A percentile compares a stretch with the other conserved stretches of the same genome.
Evolutionary conservation across 2,113 vertebrate genomes (phyloP).

Genomic region (Podarcis cretensis): DNA sequence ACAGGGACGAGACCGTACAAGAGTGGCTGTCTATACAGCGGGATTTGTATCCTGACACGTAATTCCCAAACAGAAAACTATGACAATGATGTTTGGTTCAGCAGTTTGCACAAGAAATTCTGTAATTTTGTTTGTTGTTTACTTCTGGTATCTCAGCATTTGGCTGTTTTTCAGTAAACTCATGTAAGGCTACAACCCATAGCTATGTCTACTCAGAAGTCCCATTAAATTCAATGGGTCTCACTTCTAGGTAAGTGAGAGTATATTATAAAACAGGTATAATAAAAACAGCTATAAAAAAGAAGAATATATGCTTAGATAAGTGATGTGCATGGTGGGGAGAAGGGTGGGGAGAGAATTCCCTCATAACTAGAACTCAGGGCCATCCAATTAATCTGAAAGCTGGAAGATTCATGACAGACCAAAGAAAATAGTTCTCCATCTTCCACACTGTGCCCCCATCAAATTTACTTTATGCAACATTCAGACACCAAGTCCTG

Average conservation of each 20-base stretch:
- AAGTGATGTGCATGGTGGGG: no score
- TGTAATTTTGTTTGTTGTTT: background rate
- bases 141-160: background rate
- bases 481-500: background rate
- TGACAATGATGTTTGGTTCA: rapidly evolving
- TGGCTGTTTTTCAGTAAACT: background rate
- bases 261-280: no score
- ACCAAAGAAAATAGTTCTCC: no score
- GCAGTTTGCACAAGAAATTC: background rate
- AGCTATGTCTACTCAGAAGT: background rate
- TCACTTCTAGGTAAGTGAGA: no score
- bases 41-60: background rate
- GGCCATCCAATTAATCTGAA: no score
- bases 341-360: no score
- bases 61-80: background rate
- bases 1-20: constrained; percentile 32
- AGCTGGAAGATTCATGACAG: no score
- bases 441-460: background rate
- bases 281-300: no score
- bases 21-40: background rate
- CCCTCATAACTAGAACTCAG: no score
- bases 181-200: background rate
- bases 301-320: no score
- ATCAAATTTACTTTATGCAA: background rate
- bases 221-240: background rate